These are phyloP conservation scores for Synanthedon myopaeformis DNA, from an alignment of 2,888 invertebrate species.

Conservation along the genomic window DNA sequence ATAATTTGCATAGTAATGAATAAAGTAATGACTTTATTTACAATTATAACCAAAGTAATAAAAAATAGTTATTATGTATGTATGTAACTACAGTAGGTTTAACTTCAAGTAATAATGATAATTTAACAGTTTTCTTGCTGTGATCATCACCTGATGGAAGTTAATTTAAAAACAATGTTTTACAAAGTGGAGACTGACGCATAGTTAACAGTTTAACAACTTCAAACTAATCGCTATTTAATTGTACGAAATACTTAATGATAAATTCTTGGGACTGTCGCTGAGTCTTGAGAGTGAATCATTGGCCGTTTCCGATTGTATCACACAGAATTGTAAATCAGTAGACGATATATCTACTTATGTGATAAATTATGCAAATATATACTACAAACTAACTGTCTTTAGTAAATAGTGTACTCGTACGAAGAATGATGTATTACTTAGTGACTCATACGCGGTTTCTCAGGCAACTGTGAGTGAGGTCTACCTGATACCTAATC, in stretches of 20 bases:
- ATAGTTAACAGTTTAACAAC: not conserved
- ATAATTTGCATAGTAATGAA: too few relatives aligned
- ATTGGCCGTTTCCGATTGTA: not conserved
- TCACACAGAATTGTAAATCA: not conserved
- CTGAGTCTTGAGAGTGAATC: not conserved
- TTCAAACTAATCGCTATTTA: not conserved
- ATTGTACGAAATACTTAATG: not conserved
- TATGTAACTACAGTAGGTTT: too few relatives aligned
- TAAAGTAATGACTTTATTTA: too few relatives aligned
- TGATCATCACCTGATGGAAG: too few relatives aligned
- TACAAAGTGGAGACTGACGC: not conserved
- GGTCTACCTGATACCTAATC: slow-evolving; percentile 10
- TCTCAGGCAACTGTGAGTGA: slow-evolving; percentile 28
- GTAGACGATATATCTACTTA: not conserved
- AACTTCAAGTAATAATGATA: too few relatives aligned
- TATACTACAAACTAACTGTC: slow-evolving; percentile 10
- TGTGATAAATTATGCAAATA: not conserved
- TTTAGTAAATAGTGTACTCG: slow-evolving; percentile 27
- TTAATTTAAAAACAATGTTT: too few relatives aligned
- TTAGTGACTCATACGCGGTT: slow-evolving; percentile 33
- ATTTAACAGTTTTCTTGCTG: too few relatives aligned
- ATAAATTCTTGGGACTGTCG: not conserved
- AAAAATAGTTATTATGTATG: too few relatives aligned
- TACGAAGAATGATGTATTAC: slow-evolving; percentile 17
- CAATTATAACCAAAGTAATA: too few relatives aligned